These are phyloP conservation scores for Chelonoidis abingdonii DNA, from an alignment of 2,113 vertebrate genomes.

Conservation along the genomic window DNA sequence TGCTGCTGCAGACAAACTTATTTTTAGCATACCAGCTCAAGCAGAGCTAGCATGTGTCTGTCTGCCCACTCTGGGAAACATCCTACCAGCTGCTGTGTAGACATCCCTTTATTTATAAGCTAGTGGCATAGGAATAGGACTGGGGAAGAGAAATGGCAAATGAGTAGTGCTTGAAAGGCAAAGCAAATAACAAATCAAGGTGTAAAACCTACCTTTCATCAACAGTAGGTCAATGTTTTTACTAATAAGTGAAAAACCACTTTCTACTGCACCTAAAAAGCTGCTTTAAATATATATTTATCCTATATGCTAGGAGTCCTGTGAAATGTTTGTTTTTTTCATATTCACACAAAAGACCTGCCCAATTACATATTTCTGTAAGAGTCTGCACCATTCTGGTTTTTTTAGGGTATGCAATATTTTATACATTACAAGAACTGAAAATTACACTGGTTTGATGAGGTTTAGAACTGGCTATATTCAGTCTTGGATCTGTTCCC, in stretches of 20 bases:
- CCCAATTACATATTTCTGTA: not conserved
- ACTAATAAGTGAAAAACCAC: not conserved
- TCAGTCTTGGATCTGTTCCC: no score
- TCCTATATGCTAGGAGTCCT: rapidly evolving
- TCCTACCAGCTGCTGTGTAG: not conserved
- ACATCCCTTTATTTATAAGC: not conserved
- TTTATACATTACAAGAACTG: rapidly evolving
- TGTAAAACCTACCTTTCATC: not conserved
- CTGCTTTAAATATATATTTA: rapidly evolving
- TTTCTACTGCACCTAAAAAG: not conserved
- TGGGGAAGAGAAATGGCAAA: rapidly evolving
- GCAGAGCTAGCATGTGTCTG: not conserved
- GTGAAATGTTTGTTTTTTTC: rapidly evolving
- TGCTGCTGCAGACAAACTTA: not conserved
- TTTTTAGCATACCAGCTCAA: not conserved
- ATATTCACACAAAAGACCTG: not conserved
- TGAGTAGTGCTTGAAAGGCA: not conserved
- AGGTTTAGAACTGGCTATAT: not conserved
- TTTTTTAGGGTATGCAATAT: not conserved
- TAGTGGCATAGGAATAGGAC: not conserved
- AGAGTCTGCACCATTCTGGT: rapidly evolving
- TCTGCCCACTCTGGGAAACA: not conserved
- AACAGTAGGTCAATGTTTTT: not conserved
- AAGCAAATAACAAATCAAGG: not conserved
- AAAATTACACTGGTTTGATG: not conserved